Conservation (phyloP, 2,888 invertebrate genomes). For the Drosophila falleni region DNA sequence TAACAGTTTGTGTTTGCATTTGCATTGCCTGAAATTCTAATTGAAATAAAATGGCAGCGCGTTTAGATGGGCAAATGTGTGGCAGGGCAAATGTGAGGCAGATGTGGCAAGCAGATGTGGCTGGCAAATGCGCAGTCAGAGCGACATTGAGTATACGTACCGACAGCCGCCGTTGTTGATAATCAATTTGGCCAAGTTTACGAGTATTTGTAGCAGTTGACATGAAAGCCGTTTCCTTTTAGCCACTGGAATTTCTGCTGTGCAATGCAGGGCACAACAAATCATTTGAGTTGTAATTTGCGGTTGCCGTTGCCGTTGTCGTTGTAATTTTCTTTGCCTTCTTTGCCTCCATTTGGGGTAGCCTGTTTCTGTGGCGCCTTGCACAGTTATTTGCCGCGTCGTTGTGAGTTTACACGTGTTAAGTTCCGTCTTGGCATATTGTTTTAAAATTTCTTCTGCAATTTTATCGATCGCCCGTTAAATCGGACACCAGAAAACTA, state of each 20-base stretch:
- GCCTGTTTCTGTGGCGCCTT: slow-evolving; percentile 33
- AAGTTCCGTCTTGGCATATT: slow-evolving; percentile 30
- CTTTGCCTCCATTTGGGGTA: slow-evolving; percentile 12
- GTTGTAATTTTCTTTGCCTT: not conserved
- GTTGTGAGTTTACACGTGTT: slow-evolving; percentile 69
- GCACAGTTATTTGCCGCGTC: slow-evolving; percentile 46
- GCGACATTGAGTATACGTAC: slow-evolving; percentile 49
- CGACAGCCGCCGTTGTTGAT: slow-evolving; percentile 57
- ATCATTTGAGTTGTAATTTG: slow-evolving; percentile 59
- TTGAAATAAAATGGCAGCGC: slow-evolving; percentile 57
- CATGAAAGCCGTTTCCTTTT: slow-evolving; percentile 55
- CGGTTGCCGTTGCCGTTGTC: slow-evolving; percentile 32
- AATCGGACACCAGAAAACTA: slow-evolving; percentile 26
- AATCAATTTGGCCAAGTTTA: slow-evolving; percentile 71
- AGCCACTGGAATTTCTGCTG: slow-evolving; percentile 64
- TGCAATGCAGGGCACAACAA: slow-evolving; percentile 57
- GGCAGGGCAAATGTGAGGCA: not conserved
- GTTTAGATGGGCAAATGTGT: slow-evolving; percentile 44
- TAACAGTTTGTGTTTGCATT: slow-evolving; percentile 42
- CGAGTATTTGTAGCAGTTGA: slow-evolving; percentile 60
- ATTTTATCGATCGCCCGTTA: slow-evolving; percentile 69
- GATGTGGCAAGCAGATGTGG: slow-evolving; percentile 25
- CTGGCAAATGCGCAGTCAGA: slow-evolving; percentile 62
- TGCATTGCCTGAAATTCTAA: slow-evolving; percentile 54
- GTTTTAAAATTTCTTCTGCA: slow-evolving; percentile 37